phyloP scores from a whole-genome alignment of 2,888 invertebrate genomes.

The Lithophane socia region DNA sequence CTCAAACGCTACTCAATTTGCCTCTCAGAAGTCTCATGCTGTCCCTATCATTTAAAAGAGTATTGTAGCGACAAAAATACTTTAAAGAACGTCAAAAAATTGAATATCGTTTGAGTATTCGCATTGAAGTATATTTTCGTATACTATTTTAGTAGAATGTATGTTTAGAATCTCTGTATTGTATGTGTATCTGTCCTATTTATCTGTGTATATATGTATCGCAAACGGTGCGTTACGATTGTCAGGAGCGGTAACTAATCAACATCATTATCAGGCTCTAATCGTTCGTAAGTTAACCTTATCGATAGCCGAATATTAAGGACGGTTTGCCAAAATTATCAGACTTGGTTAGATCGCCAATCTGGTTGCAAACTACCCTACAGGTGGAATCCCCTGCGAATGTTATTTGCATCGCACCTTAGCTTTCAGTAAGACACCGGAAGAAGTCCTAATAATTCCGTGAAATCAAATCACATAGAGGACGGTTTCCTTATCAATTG shows the following conservation, averaged over 20 bases:
- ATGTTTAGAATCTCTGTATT: slow-evolving; percentile 62
- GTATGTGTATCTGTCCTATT: slow-evolving; percentile 31
- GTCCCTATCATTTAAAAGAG: background rate
- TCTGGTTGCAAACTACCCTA: background rate
- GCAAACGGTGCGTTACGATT: slow-evolving; percentile 40
- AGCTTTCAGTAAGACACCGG: too few relatives aligned
- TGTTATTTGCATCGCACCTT: background rate
- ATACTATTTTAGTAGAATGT: slow-evolving; percentile 54
- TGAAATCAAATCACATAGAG: slow-evolving; percentile 7
- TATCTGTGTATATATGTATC: slow-evolving; percentile 31
- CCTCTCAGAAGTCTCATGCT: background rate
- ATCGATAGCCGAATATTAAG: background rate
- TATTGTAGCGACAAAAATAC: background rate
- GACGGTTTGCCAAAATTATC: slow-evolving; percentile 12
- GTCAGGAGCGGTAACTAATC: slow-evolving; percentile 35
- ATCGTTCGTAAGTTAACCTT: slow-evolving; percentile 16
- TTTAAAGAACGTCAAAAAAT: background rate
- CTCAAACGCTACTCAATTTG: slow-evolving; percentile 38
- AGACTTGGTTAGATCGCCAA: background rate
- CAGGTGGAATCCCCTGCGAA: background rate
- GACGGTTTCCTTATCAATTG: slow-evolving; percentile 19
- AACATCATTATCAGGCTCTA: background rate
- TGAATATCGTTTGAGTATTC: slow-evolving; percentile 28
- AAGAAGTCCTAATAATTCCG: background rate
- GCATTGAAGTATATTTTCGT: slow-evolving; percentile 61